Conservation (phyloP, 2,888 invertebrate genomes). For the Tachina grossa region DNA sequence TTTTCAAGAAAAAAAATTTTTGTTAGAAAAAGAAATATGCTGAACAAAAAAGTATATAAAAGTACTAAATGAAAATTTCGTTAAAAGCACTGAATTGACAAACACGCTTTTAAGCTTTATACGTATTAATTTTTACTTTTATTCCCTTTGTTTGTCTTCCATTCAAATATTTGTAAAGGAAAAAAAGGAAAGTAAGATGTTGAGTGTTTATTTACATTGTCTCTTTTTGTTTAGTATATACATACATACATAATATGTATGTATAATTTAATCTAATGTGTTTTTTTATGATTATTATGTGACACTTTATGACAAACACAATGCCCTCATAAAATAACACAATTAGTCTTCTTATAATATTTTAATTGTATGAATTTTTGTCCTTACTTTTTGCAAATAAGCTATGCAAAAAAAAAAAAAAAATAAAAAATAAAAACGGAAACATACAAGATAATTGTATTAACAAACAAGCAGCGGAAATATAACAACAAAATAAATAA, state of each 20-base stretch:
- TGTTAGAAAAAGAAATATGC: too few relatives aligned
- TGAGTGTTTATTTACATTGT: conserved; percentile 6
- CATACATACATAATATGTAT: too few relatives aligned
- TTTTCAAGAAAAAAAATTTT: too few relatives aligned
- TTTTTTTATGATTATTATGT: neutral
- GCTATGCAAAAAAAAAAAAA: too few relatives aligned
- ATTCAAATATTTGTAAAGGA: neutral
- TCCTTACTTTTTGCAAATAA: conserved; percentile 10
- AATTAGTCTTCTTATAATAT: conserved; percentile 31
- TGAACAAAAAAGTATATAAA: too few relatives aligned
- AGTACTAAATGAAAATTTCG: too few relatives aligned
- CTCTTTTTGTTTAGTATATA: neutral
- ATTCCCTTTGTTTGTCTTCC: neutral
- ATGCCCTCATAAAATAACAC: conserved; percentile 34
- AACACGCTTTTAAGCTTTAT: neutral
- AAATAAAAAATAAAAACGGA: neutral
- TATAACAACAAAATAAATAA: neutral
- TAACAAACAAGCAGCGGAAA: conserved; percentile 2
- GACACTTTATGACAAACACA: conserved; percentile 35
- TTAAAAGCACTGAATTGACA: too few relatives aligned
- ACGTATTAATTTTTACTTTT: neutral
- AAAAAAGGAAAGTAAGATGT: neutral
- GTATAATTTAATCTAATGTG: neutral
- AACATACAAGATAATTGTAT: neutral
- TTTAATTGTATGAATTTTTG: neutral